A percentile compares a stretch with the other conserved stretches of the same genome.
phyloP scores from a whole-genome alignment of 2,888 invertebrate species.

The Tribolium freemani region DNA sequence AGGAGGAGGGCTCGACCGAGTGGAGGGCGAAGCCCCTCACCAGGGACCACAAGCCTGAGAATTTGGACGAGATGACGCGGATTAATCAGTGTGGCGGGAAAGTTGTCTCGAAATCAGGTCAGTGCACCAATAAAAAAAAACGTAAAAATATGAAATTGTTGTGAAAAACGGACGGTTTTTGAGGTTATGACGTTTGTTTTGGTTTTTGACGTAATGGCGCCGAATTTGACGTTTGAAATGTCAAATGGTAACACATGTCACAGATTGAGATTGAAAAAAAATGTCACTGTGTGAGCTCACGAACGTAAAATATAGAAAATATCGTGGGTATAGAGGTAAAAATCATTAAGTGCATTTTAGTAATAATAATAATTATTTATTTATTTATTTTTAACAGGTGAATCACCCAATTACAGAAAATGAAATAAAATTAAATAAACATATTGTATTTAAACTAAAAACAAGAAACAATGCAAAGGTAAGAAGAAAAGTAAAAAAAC shows the following conservation, averaged over 20 bases:
- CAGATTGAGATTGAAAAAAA: no score
- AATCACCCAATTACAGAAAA: no score
- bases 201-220: not conserved
- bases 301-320: no score
- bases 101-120: constrained; percentile 76
- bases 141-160: not conserved
- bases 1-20: constrained; percentile 67
- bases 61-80: constrained; percentile 83
- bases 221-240: not conserved
- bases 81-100: constrained; percentile 88
- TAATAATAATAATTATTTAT: no score
- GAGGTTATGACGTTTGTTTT: constrained; percentile 4
- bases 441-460: no score
- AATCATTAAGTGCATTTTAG: no score
- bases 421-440: no score
- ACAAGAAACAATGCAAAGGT: no score
- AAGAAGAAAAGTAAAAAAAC: no score
- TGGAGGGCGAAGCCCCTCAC: constrained; percentile 90
- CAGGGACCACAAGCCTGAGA: constrained; percentile 96
- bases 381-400: no score
- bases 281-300: no score
- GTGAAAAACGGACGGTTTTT: not conserved
- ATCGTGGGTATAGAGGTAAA: no score
- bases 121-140: not conserved
- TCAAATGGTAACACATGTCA: not conserved